phyloP scores from a whole-genome alignment of 2,888 invertebrate species.

The Pseudanteris insignis region DNA sequence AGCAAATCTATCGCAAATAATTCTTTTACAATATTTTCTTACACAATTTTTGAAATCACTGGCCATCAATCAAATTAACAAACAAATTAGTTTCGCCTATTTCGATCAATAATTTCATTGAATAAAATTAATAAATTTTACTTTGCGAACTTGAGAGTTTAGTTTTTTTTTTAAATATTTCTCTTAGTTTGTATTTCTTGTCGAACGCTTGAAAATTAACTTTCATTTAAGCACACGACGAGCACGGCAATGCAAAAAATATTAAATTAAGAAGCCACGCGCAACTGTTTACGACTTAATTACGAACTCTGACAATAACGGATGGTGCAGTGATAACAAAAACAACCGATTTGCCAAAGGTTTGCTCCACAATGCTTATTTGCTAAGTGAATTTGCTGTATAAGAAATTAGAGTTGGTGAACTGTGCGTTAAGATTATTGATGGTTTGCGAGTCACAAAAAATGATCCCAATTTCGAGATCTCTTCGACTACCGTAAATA shows the following conservation, averaged over 20 bases:
- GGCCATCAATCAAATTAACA: no score
- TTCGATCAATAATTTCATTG: constrained; percentile 36
- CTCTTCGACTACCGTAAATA: no score
- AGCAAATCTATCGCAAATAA: no score
- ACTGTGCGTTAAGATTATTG: constrained; percentile 8
- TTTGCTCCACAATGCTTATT: constrained; percentile 20
- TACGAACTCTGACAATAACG: constrained; percentile 16
- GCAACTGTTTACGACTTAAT: constrained; percentile 18
- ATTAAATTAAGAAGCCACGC: constrained; percentile 9
- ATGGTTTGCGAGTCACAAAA: no score
- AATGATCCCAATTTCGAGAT: no score
- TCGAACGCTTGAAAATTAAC: no score
- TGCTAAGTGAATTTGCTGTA: constrained; percentile 13
- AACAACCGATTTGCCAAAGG: constrained; percentile 11
- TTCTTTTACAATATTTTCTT: no score
- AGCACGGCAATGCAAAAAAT: background rate
- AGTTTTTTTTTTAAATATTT: background rate
- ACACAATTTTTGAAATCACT: no score
- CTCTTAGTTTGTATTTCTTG: no score
- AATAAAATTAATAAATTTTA: constrained; percentile 8
- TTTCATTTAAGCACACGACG: no score
- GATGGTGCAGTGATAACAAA: constrained; percentile 16
- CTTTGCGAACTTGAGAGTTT: background rate
- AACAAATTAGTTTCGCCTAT: constrained; percentile 29
- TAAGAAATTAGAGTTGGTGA: constrained; percentile 24